Conservation (phyloP, 2,888 invertebrate species). For the Napeogenes sylphis region DNA sequence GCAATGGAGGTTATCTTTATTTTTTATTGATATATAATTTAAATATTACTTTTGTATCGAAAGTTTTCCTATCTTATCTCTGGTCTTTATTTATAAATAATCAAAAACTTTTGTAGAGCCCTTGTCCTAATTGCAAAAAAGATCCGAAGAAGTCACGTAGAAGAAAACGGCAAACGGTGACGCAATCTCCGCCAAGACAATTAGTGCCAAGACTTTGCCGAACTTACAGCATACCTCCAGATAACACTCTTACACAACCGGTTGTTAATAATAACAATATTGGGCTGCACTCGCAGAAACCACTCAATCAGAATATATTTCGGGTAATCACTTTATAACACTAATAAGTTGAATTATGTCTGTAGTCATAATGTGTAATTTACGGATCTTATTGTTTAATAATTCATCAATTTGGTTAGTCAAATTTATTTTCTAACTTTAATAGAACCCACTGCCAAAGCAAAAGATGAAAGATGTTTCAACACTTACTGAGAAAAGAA, state of each 20-base stretch:
- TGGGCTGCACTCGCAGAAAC: not conserved
- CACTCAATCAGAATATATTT: not conserved
- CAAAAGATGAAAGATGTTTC: constrained; percentile 12
- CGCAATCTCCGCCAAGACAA: constrained; percentile 26
- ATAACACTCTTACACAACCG: not conserved
- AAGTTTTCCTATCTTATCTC: too few species aligned
- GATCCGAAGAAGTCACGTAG: constrained; percentile 14
- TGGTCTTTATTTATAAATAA: not conserved
- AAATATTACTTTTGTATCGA: not conserved
- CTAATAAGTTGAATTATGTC: too few species aligned
- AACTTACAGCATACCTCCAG: constrained; percentile 33
- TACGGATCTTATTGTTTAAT: too few species aligned
- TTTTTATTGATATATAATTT: not conserved
- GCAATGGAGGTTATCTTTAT: constrained; percentile 14
- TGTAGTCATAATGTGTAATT: too few species aligned
- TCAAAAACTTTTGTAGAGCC: constrained; percentile 16
- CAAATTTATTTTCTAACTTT: not conserved
- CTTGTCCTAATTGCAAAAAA: constrained; percentile 18
- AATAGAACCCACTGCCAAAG: not conserved
- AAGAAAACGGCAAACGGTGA: constrained; percentile 13
- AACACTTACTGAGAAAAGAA: constrained; percentile 21
- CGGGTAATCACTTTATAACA: not conserved
- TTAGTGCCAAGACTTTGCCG: constrained; percentile 44
- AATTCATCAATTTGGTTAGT: too few species aligned
- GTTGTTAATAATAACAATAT: constrained; percentile 16